These are phyloP conservation scores for Drosophila fulvimacula DNA, from an alignment of 2,888 invertebrate genomes.

Conservation along the genomic window DNA sequence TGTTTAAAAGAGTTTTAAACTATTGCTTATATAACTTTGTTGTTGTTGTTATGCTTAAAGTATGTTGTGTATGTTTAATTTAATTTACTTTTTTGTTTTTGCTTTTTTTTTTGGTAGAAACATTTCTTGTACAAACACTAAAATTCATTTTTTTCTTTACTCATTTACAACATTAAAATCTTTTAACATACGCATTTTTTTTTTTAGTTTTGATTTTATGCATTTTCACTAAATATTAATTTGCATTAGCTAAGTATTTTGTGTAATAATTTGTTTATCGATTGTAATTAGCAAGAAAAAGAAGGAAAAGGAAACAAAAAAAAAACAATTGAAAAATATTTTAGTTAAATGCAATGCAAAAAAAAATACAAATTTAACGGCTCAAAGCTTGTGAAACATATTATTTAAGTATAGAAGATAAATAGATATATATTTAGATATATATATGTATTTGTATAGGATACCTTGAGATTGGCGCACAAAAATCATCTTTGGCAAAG, in stretches of 20 bases:
- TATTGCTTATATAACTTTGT: constrained; percentile 70
- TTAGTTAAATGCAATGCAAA: constrained; percentile 65
- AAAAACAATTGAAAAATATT: constrained; percentile 15
- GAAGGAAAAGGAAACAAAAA: constrained; percentile 19
- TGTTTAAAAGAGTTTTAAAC: constrained; percentile 71
- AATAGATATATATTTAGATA: constrained; percentile 9
- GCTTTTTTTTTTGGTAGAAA: constrained; percentile 52
- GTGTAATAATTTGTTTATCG: constrained; percentile 63
- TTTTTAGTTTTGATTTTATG: constrained; percentile 48
- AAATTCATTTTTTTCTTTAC: constrained; percentile 43
- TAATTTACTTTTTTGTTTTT: constrained; percentile 15
- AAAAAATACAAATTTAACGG: constrained; percentile 29
- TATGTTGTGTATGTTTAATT: constrained; percentile 39
- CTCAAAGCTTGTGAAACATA: constrained; percentile 33
- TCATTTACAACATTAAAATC: constrained; percentile 71
- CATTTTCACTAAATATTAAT: constrained; percentile 57
- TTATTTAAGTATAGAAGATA: constrained; percentile 2
- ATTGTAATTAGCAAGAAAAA: constrained; percentile 52
- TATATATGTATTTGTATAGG: constrained; percentile 18
- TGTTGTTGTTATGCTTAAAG: constrained; percentile 42
- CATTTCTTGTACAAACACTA: constrained; percentile 69
- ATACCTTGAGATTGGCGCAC: constrained; percentile 30
- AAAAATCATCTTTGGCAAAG: constrained; percentile 69
- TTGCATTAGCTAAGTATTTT: constrained; percentile 74
- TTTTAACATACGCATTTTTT: constrained; percentile 58